Conservation (phyloP, 1,140 invertebrate species). For the Bicyclus anynana region DNA sequence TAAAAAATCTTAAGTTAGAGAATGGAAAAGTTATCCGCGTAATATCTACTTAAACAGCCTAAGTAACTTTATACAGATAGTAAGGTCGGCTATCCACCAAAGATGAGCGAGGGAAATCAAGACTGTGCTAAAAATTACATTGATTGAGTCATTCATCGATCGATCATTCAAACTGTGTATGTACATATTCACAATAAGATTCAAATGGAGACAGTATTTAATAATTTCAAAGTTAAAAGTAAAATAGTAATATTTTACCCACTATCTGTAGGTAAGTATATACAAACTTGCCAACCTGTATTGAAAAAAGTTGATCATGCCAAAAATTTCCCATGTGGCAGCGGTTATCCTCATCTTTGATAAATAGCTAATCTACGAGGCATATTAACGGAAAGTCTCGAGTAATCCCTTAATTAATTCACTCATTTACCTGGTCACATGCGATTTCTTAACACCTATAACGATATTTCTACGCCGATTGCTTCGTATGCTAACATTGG, state of each 20-base stretch:
- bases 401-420: not conserved
- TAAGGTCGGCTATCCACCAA: not conserved
- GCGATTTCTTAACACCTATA: not conserved
- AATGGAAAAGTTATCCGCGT: conserved; percentile 7
- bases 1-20: conserved; percentile 14
- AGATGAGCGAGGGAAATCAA: not conserved
- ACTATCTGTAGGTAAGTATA: too few species aligned
- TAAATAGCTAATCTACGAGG: not conserved
- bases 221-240: too few species aligned
- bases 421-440: conserved; percentile 2
- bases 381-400: not conserved
- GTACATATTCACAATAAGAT: too few species aligned
- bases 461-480: not conserved
- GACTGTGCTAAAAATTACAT: too few species aligned
- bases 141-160: too few species aligned
- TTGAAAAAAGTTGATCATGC: too few species aligned
- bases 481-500: not conserved
- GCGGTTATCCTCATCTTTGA: too few species aligned
- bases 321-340: too few species aligned
- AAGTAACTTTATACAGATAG: conserved; percentile 18
- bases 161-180: too few species aligned
- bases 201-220: too few species aligned
- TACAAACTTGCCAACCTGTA: too few species aligned
- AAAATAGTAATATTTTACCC: too few species aligned
- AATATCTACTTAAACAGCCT: conserved; percentile 1